Conservation (phyloP, 92 coral and sea anemone species). For the Hydrozoanthus gracilis region DNA sequence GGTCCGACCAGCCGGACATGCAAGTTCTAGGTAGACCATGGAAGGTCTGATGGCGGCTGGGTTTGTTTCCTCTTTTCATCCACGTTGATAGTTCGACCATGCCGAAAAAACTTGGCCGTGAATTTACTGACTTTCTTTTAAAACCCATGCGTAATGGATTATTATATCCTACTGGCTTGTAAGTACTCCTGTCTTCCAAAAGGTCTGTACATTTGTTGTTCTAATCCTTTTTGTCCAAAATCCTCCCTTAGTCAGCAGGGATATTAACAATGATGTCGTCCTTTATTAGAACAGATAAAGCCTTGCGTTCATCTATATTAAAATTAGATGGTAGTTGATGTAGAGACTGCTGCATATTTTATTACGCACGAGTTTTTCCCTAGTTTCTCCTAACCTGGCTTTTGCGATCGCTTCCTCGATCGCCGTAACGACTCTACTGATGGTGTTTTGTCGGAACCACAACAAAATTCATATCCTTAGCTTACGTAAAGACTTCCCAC, state of each 20-base stretch:
- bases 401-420: slow-evolving; percentile 14
- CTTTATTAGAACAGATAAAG: too few relatives aligned
- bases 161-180: slow-evolving; percentile 52
- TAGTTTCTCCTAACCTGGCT: not conserved
- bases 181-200: slow-evolving; percentile 35
- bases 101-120: slow-evolving; percentile 20
- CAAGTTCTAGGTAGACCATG: slow-evolving; percentile 44
- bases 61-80: not conserved
- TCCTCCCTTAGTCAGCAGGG: slow-evolving; percentile 50
- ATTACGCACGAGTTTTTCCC: slow-evolving; percentile 9
- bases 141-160: slow-evolving; percentile 25
- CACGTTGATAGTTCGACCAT: slow-evolving; percentile 30
- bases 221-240: too few relatives aligned
- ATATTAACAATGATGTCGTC: slow-evolving; percentile 30
- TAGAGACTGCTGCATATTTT: slow-evolving; percentile 42
- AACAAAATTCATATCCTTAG: slow-evolving; percentile 15
- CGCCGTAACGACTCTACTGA: slow-evolving; percentile 34
- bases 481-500: slow-evolving; percentile 14
- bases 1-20: slow-evolving; percentile 10
- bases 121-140: not conserved
- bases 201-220: slow-evolving; percentile 35
- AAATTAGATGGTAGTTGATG: not conserved
- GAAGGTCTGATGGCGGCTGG: slow-evolving; percentile 9
- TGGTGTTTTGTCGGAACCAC: slow-evolving; percentile 5
- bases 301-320: too few relatives aligned